Evolutionary conservation across 2,888 invertebrate genomes (phyloP).

Genomic region (Erannis defoliaria): DNA sequence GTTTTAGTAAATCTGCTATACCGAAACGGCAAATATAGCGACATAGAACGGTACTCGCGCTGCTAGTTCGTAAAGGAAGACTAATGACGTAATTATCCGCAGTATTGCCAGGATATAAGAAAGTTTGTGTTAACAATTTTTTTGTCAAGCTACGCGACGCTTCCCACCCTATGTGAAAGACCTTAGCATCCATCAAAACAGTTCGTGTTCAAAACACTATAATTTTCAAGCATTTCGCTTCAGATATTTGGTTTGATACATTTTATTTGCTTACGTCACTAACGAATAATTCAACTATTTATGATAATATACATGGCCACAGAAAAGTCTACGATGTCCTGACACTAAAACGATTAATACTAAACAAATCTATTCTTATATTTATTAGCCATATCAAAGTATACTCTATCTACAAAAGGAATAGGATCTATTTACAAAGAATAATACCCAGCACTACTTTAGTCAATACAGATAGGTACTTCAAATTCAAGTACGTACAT

Average conservation of each 20-base stretch:
- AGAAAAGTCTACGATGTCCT: conserved; percentile 66
- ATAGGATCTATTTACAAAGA: conserved; percentile 64
- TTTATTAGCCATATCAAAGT: conserved; percentile 23
- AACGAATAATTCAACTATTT: conserved; percentile 55
- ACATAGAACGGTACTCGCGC: too few relatives aligned
- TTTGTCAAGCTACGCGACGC: too few relatives aligned
- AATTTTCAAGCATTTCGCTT: conserved; percentile 86
- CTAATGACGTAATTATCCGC: too few relatives aligned
- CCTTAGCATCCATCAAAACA: conserved; percentile 71
- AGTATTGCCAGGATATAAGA: too few relatives aligned
- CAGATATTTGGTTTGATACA: conserved; percentile 84
- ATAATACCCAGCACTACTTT: conserved; percentile 31
- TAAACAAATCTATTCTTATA: conserved; percentile 30
- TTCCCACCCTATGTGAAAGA: conserved; percentile 33
- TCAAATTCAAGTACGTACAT: conserved; percentile 4
- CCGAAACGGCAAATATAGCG: too few relatives aligned
- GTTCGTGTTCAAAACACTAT: conserved; percentile 82
- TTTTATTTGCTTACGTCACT: conserved; percentile 70
- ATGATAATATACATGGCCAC: conserved; percentile 78
- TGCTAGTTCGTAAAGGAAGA: too few relatives aligned
- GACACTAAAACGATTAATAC: conserved; percentile 52
- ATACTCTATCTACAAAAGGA: conserved; percentile 70
- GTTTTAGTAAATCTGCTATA: too few relatives aligned
- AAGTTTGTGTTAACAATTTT: too few relatives aligned
- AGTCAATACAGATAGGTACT: neutral